Evolutionary conservation across 2,113 vertebrate genomes (phyloP).

Genomic region (Hippocampus guttulatus): DNA sequence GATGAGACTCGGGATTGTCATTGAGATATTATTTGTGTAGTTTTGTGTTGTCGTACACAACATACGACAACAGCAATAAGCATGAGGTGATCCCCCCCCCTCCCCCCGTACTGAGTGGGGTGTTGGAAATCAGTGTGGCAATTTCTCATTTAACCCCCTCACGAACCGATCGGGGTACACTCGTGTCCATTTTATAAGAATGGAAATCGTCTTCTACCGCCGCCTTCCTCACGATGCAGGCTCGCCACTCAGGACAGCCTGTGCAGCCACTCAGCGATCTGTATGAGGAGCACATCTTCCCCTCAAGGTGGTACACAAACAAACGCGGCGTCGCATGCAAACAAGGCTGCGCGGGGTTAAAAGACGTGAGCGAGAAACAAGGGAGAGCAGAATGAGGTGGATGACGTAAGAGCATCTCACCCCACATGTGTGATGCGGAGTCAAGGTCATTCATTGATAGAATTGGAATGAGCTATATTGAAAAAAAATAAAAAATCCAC

Average conservation of each 20-base stretch:
- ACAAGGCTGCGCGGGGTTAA: constrained; percentile 1
- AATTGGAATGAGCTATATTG: constrained; percentile 3
- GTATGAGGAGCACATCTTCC: constrained; percentile 23
- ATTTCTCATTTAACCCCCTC: too few species aligned
- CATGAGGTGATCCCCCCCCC: neutral
- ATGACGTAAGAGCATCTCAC: constrained; percentile 57
- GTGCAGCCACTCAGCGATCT: constrained; percentile 8
- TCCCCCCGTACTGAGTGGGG: too few species aligned
- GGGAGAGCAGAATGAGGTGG: neutral
- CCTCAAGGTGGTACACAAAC: constrained; percentile 27
- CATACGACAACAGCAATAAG: neutral
- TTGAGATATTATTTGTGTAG: neutral
- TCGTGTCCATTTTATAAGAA: neutral
- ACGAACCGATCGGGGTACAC: neutral
- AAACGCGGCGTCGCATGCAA: constrained; percentile 15
- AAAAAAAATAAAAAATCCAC: neutral
- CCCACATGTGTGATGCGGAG: constrained; percentile 43
- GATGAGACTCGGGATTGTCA: neutral
- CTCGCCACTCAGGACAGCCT: constrained; percentile 13
- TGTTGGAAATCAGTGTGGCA: neutral
- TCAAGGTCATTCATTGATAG: constrained; percentile 70
- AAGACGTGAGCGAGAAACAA: neutral
- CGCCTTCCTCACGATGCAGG: neutral
- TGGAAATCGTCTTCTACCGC: neutral
- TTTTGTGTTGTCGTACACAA: neutral